These are phyloP conservation scores for Drosophila macrospina DNA, from an alignment of 2,888 invertebrate species.

Conservation along the genomic window DNA sequence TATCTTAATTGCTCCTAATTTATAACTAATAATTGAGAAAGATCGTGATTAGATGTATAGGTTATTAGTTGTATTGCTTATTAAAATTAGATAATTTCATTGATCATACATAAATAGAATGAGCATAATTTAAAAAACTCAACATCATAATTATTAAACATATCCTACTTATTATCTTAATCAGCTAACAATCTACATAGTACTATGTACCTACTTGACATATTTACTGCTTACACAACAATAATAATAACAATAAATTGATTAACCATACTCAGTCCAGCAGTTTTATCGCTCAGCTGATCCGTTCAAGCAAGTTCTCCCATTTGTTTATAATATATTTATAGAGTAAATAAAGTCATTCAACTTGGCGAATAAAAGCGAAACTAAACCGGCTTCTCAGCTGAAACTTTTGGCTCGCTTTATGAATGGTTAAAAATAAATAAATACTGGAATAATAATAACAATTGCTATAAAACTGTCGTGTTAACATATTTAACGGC, in stretches of 20 bases:
- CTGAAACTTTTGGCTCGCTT: conserved; percentile 28
- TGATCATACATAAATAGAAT: not conserved
- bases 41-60: not conserved
- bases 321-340: conserved; percentile 37
- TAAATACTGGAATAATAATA: conserved; percentile 2
- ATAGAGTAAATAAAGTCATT: conserved; percentile 58
- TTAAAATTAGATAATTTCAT: not conserved
- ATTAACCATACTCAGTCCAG: not conserved
- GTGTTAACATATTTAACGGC: not conserved
- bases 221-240: not conserved
- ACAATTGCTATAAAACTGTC: not conserved
- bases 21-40: not conserved
- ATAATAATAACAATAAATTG: not conserved
- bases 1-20: conserved; percentile 4
- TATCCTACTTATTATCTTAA: too few relatives aligned
- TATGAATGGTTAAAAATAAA: conserved; percentile 7
- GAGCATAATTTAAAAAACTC: not conserved
- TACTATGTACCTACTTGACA: not conserved
- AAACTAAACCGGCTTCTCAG: conserved; percentile 41
- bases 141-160: not conserved
- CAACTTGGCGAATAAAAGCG: conserved; percentile 52
- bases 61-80: conserved; percentile 5
- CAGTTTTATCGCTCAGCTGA: conserved; percentile 20
- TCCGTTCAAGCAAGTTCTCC: not conserved
- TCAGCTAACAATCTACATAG: conserved; percentile 2